Conservation (phyloP, 2,113 vertebrate species). For the Pardalotus punctatus region DNA sequence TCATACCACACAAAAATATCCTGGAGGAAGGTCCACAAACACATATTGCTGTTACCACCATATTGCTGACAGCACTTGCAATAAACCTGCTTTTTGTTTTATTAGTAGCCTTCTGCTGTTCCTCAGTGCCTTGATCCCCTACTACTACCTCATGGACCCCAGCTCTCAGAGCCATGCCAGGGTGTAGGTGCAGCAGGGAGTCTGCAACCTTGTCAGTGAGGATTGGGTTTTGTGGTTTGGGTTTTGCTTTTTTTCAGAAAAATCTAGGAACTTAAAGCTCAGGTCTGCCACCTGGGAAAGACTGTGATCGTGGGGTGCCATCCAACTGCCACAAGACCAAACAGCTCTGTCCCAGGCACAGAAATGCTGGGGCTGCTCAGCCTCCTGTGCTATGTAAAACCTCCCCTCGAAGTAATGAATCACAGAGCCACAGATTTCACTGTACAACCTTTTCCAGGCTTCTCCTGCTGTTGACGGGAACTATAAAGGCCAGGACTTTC, state of each 20-base stretch:
- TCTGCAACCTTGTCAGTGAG: background rate
- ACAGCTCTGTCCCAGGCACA: background rate
- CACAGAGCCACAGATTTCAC: background rate
- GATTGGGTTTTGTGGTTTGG: background rate
- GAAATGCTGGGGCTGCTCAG: background rate
- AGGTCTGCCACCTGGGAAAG: background rate
- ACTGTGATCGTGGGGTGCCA: fast-evolving
- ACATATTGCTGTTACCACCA: fast-evolving
- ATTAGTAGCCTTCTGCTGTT: background rate
- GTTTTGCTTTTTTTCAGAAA: background rate
- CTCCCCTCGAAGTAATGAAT: background rate
- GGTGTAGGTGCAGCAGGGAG: background rate
- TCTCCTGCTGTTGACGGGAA: background rate
- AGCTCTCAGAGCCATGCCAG: background rate
- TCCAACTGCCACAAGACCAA: fast-evolving
- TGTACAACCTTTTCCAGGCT: background rate
- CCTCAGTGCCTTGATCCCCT: background rate
- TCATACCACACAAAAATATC: background rate
- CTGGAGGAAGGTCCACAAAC: background rate
- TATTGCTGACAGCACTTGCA: background rate
- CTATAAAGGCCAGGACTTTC: background rate
- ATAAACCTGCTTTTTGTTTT: background rate
- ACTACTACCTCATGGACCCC: fast-evolving
- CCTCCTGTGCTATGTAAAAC: background rate
- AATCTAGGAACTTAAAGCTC: background rate